Percentiles rank a stretch among this genome's conserved stretches.
These are phyloP conservation scores for Luehdorfia chinensis DNA, from an alignment of 1,140 invertebrate species.

Conservation along the genomic window DNA sequence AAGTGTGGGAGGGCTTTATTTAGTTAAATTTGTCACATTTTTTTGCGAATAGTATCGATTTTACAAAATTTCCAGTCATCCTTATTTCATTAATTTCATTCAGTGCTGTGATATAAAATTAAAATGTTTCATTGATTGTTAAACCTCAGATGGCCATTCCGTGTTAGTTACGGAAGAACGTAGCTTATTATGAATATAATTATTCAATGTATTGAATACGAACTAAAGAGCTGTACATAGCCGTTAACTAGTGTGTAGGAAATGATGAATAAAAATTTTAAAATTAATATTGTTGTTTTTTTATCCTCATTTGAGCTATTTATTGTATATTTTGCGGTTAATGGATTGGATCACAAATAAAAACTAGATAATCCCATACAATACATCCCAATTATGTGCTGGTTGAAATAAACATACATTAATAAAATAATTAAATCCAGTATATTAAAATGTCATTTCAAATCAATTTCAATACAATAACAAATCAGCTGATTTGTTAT, in stretches of 20 bases:
- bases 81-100: constrained; percentile 16
- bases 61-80: not conserved
- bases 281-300: constrained; percentile 30
- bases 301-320: constrained; percentile 25
- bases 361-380: no score
- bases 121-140: constrained; percentile 9
- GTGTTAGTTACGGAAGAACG: constrained; percentile 5
- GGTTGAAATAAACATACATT: no score
- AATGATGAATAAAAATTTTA: constrained; percentile 49
- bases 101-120: constrained; percentile 22
- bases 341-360: no score
- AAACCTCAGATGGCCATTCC: constrained; percentile 4
- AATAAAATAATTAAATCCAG: no score
- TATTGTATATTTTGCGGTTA: no score
- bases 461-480: no score
- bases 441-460: no score
- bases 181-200: constrained; percentile 9
- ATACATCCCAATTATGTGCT: no score
- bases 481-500: no score
- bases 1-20: constrained; percentile 1
- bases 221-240: constrained; percentile 53
- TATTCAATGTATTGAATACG: no score
- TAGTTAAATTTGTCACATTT: constrained; percentile 2
- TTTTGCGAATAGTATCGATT: not conserved
- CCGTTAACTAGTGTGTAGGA: constrained; percentile 70